Base-by-base conservation (phyloP, 1,140 invertebrate species). In the Drosophila pachea region DNA sequence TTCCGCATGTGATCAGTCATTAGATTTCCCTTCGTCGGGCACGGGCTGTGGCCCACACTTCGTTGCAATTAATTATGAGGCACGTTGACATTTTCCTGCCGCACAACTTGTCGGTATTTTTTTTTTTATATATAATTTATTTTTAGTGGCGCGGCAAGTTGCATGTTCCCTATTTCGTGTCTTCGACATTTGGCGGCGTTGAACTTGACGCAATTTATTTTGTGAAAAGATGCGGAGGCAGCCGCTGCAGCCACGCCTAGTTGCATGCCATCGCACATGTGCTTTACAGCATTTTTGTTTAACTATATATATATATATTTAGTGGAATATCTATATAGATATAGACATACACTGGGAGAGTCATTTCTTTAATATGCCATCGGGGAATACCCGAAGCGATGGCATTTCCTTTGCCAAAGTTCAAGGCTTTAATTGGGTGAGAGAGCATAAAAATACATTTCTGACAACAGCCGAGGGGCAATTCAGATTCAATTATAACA, bases 121-220 rank as follows among this genome's bases (percentile, higher is more conserved):
- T 55, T 61, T 33, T 16, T 45, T 36, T 45, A 77, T 77, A 68
- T 66, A 71, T 76, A 74, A 81, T 75, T 81, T 86, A 86, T 86
- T 86, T 86, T 86, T 86, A 86, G 81, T 74, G 47, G 36, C 53
- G 58, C 36, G 38, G 38, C 45, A 35, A 56, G 76, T 72, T 77
- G 59, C 58, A 58, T 49, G 68, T 60, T 79, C 69, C 79, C 78
- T 78, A 71, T 67, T 78, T 79, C 70, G 73, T 70, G 73, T 70
- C 69, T 76, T 84, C 81, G 81, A 84, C 81, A 76, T 86, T 84
- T 86, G 79, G 76, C 76, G 75, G 81, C 71, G 82, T 86, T 86
- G 81, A 86, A 86, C 81, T 86, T 86, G 81, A 78, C 74, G 81
- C 82, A 81, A 86, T 86, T 86, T 79, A 86, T 86, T 86, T 86